phyloP scores from a whole-genome alignment of 2,113 vertebrate species.

The Platichthys flesus region DNA sequence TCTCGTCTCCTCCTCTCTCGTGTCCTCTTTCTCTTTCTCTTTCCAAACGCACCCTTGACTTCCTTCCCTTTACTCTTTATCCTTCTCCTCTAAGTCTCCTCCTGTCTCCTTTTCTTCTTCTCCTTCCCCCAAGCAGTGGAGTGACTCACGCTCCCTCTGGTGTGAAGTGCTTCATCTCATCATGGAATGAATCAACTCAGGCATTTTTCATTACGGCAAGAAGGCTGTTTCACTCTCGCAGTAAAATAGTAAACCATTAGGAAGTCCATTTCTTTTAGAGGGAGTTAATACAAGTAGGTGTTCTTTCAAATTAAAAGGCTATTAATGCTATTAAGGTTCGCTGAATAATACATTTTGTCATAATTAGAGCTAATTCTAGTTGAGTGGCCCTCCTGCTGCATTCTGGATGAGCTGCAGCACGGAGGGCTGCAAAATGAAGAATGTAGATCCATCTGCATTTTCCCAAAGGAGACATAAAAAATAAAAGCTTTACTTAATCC shows the following conservation, averaged over 20 bases:
- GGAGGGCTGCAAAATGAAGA: not conserved
- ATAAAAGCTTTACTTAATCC: not conserved
- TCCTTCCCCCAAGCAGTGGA: conserved; percentile 10
- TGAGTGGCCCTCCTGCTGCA: not conserved
- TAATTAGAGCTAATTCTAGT: not conserved
- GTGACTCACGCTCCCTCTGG: conserved; percentile 9
- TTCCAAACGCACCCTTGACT: not conserved
- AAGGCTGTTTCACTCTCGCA: not conserved
- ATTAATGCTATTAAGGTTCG: not conserved
- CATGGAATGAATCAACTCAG: conserved; percentile 14
- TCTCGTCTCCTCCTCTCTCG: not conserved
- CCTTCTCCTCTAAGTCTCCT: not conserved
- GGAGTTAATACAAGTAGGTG: conserved; percentile 7
- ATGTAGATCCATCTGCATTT: not conserved
- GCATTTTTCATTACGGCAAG: conserved; percentile 16
- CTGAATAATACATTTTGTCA: not conserved
- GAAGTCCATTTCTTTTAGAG: not conserved
- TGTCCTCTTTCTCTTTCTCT: not conserved
- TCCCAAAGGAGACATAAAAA: not conserved
- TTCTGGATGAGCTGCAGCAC: not conserved
- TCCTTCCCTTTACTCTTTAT: not conserved
- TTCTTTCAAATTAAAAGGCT: not conserved
- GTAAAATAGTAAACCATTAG: conserved; percentile 16
- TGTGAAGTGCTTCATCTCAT: conserved; percentile 35
- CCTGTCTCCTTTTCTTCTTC: not conserved